Base-by-base conservation (phyloP, 2,888 invertebrate genomes). In the Selenia dentaria region DNA sequence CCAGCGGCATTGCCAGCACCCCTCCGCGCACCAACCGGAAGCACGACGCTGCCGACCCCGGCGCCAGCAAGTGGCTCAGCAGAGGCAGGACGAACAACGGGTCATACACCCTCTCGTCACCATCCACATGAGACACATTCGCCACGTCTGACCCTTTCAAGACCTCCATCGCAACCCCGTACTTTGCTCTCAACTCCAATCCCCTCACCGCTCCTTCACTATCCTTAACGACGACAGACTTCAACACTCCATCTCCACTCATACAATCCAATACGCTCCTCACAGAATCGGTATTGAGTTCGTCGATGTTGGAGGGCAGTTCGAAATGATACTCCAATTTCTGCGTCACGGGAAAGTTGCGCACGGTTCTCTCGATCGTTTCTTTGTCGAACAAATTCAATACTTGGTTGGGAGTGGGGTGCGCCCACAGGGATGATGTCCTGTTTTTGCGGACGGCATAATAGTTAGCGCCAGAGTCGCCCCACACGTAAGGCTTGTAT, bases 401-500 rank as follows among this genome's bases (percentile, higher is more conserved):
- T 1, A 96, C 93, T 78, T 96, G 94, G 31, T 93, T 92, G 11
- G 94, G 92, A 18, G 94, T 93, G 0, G 96, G 95, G 72, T 95
- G 95, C 42, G 94, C 92, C 92, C 94, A 93, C 4, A 95, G 70
- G 11, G 92, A 93, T 1, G 91, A 72, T 0, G 83, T 71, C 44
- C 91, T 82, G 36, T 80, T 88, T 50, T 92, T 91, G 35, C 92
- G 89, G 0, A 96, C 91, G 1, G 95, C 94, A 70, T 96, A 96
- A 72, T 96, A 94, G 36, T 93, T 93, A 0, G 95, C 93, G 0
- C 96, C 97, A 1, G 95, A 93, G 70, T 94, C 93, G 0, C 97
- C 97, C 95, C 96, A 98, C 0, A 97, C 84, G 64, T 95, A 96
- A 0, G 97, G 97, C 53, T 95, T 94, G 73, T 92, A 95, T 62